Evolutionary conservation across 2,113 vertebrate genomes (phyloP), one percentile per base, ranked within the genome.

Genomic region (Mormyrus iriodes): DNA sequence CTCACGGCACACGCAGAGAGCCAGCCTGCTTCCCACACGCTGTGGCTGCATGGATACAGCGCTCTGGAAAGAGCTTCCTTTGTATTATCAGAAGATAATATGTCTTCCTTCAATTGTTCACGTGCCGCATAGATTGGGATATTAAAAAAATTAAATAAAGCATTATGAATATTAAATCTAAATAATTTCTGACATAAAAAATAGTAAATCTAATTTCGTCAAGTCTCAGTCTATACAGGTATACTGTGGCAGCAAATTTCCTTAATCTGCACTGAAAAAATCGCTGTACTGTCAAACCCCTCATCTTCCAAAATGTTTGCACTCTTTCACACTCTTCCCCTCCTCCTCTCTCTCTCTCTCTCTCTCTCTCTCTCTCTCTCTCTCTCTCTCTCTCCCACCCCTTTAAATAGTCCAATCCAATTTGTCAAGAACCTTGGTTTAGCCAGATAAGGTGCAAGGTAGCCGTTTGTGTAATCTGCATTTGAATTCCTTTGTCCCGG

Each of bases 381-480:
- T 58, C 55, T 21, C 55, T n/a, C 55, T 9, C 55, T 8, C 24
- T 24, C 90, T 92, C 93, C 91, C 21, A 93, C 94, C 93, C 94
- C 91, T 93, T 94, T 94, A 94, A 94, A 94, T 92, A 93, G 93
- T 91, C 88, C 95, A 94, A 95, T 95, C 94, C 95, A 93, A 94
- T 95, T 95, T 95, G 94, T 94, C 94, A 95, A 94, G 94, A 94
- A 65, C 76, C 89, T 86, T 44, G 58, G 87, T 91, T 73, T 88
- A 31, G 82, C 49, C 87, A 58, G 85, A 87, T 58, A 82, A 52
- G 83, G 93, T 93, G 93, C 91, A 90, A 91, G 92, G 93, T 93
- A 94, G 94, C 93, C 91, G 92, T 92, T 92, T 93, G 90, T 94
- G 93, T 95, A 94, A 94, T 95, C 94, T 95, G 55, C 69, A 88